These are phyloP conservation scores for Eunapius fragilis DNA, from an alignment of 37 sponge, comb jelly and placozoan genomes.

Conservation along the genomic window DNA sequence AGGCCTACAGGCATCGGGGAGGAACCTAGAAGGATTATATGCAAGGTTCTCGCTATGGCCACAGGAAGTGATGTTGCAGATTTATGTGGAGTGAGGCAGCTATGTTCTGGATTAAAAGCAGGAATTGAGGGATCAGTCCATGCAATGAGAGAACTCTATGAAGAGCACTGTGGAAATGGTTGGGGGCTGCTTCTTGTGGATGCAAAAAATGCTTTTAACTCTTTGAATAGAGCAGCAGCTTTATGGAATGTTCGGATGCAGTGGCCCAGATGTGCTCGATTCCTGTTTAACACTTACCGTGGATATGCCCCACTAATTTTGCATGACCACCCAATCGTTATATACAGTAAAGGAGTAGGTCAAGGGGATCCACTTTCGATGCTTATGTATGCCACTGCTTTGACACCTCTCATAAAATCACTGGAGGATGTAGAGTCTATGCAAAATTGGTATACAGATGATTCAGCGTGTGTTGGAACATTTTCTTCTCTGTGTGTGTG, in stretches of 20 bases:
- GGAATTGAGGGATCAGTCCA: constrained; percentile 58
- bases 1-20: constrained; percentile 22
- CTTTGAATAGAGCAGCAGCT: constrained; percentile 13
- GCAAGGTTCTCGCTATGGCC: constrained; percentile 29
- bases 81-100: constrained; percentile 23
- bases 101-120: constrained; percentile 28
- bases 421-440: background rate
- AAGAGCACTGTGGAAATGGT: constrained; percentile 21
- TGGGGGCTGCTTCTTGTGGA: constrained; percentile 53
- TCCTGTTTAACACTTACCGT: constrained; percentile 42
- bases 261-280: constrained; percentile 42
- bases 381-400: constrained; percentile 32
- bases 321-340: background rate
- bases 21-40: constrained; percentile 14
- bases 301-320: constrained; percentile 29
- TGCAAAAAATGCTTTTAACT: constrained; percentile 37
- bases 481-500: background rate
- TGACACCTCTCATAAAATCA: constrained; percentile 10
- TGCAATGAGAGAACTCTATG: constrained; percentile 43
- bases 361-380: constrained; percentile 51
- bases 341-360: constrained; percentile 37
- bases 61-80: constrained; percentile 33
- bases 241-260: constrained; percentile 25
- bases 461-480: constrained; percentile 24
- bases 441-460: constrained; percentile 59